Evolutionary conservation across 2,888 invertebrate species (phyloP), one percentile per base, ranked within the genome.

Genomic region (Erebia aethiops): DNA sequence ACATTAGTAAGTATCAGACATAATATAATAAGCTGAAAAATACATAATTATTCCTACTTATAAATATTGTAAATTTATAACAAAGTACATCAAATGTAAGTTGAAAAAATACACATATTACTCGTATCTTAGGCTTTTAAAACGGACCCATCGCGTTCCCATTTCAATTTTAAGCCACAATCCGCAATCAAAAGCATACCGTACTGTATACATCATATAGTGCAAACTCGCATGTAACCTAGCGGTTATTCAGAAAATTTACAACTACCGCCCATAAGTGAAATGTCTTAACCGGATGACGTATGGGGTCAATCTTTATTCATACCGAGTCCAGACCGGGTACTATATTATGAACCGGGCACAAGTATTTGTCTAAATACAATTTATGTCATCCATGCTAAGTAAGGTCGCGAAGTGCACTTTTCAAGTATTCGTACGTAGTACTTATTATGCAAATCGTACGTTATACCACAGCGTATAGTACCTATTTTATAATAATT

Each of bases 261-360:
- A 88, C 85, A 87, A 84, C 86, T 86, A 85, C 83, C 85, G 78
- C 5, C 81, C 87, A 87, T 87, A 87, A 88, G 88, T 87, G 84
- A 85, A 85, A 86, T 78, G 87, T 87, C 87, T 85, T 82, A 81
- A 78, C 82, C 80, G 79, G 81, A 84, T 89, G 88, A 89, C 80
- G 85, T 85, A 89, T 87, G 87, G 77, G 84, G 81, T 81, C 84
- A 82, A 88, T 80, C 87, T 87, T 88, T 87, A 89, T 87, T 87
- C 87, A 87, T 86, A 83, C 64, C 76, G 79, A 79, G 49, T 64
- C 80, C 76, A 78, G 80, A 80, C 69, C 79, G 79, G 82, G 75
- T 79, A 80, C 84, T 83, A 79, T 76, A 77, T 80, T 77, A 70
- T 72, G 77, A 76, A 65, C 65, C 52, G 82, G 75, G 77, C 79